Evolutionary conservation across 2,888 invertebrate species (phyloP).

Genomic region (Gasteruption jaculator): DNA sequence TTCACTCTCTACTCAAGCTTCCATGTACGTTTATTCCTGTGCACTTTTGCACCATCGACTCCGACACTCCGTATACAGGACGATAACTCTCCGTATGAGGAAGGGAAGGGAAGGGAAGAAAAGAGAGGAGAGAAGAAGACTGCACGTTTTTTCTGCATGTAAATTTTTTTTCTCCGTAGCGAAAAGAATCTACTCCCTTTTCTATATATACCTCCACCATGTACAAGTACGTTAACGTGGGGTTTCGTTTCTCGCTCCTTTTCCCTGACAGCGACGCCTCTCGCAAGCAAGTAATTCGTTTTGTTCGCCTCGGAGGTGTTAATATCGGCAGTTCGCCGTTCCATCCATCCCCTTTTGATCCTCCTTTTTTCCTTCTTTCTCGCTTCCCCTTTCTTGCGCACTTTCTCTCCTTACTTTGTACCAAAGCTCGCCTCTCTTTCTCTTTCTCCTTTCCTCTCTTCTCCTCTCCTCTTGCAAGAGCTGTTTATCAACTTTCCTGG

Average conservation of each 20-base stretch:
- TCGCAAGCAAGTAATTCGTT: slow-evolving; percentile 19
- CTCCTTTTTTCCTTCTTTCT: background rate
- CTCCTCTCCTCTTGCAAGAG: slow-evolving; percentile 4
- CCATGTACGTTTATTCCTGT: too few species aligned
- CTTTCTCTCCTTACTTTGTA: too few species aligned
- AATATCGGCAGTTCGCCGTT: slow-evolving; percentile 20
- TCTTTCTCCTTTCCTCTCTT: slow-evolving; percentile 2
- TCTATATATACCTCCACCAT: too few species aligned
- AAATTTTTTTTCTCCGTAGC: too few species aligned
- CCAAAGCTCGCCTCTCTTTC: too few species aligned
- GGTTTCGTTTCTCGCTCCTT: slow-evolving; percentile 6
- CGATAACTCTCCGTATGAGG: slow-evolving; percentile 25
- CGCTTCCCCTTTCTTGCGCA: slow-evolving; percentile 11
- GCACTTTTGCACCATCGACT: too few species aligned
- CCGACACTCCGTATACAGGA: too few species aligned
- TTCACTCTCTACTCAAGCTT: too few species aligned
- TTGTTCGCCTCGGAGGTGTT: slow-evolving; percentile 25
- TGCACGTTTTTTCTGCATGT: slow-evolving; percentile 7
- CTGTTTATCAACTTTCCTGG: slow-evolving; percentile 15
- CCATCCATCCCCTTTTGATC: slow-evolving; percentile 6
- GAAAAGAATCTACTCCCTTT: too few species aligned
- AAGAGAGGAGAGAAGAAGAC: slow-evolving; percentile 5
- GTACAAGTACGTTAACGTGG: too few species aligned
- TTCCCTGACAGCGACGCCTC: background rate
- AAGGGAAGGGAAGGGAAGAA: slow-evolving; percentile 22